phyloP scores from a whole-genome alignment of 2,888 invertebrate species.

The Litoditis marina region DNA sequence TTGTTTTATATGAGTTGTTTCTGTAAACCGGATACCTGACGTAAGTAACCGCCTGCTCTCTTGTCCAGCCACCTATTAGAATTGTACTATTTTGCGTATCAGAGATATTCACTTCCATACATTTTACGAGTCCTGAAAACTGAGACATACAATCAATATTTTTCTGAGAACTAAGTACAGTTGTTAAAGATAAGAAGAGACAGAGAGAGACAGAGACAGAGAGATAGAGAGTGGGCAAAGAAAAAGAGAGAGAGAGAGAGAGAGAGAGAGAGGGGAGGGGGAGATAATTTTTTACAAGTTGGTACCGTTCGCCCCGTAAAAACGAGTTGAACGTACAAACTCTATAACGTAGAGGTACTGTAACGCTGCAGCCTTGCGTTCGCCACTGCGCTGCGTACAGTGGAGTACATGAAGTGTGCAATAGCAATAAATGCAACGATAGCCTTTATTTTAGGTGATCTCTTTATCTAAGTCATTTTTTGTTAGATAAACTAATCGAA shows the following conservation, averaged over 20 bases:
- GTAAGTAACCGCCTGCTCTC: slow-evolving; percentile 15
- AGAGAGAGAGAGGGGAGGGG: not conserved
- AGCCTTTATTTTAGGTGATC: too few relatives aligned
- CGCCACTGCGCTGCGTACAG: too few relatives aligned
- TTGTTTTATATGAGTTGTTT: not conserved
- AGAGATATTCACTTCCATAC: slow-evolving; percentile 17
- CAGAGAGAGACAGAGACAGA: slow-evolving; percentile 1
- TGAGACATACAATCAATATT: not conserved
- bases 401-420: too few relatives aligned
- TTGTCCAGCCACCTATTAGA: slow-evolving; percentile 12
- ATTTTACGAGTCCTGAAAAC: slow-evolving; percentile 3
- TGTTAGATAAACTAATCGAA: too few relatives aligned
- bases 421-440: too few relatives aligned
- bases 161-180: not conserved
- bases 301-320: too few relatives aligned
- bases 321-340: too few relatives aligned
- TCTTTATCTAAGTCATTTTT: too few relatives aligned
- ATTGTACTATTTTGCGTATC: slow-evolving; percentile 1
- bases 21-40: slow-evolving; percentile 8
- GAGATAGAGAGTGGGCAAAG: not conserved
- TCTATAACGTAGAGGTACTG: too few relatives aligned
- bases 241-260: not conserved
- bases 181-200: not conserved
- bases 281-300: too few relatives aligned
- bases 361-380: too few relatives aligned